Conservation (phyloP, 1,140 invertebrate species). For the Apocrypta bakeri region DNA sequence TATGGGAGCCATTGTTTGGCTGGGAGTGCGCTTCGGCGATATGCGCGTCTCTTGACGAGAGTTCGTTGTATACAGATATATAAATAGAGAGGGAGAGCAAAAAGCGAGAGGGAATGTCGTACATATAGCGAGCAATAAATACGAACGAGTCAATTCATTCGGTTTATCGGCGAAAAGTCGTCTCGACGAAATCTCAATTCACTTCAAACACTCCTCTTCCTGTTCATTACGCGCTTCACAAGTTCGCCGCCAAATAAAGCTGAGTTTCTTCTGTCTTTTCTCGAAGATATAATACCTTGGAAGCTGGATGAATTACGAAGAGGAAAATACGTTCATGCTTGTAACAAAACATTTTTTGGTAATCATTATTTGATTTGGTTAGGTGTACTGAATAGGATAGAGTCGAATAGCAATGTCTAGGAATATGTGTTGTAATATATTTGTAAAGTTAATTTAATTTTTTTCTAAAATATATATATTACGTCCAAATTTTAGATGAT, state of each 20-base stretch:
- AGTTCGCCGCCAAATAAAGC: slow-evolving; percentile 47
- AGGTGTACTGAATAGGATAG: no score
- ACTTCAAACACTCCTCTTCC: slow-evolving; percentile 57
- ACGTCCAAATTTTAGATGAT: no score
- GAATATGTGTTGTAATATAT: no score
- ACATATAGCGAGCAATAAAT: slow-evolving; percentile 71
- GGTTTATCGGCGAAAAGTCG: slow-evolving; percentile 46
- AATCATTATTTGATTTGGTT: no score
- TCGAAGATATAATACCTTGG: no score
- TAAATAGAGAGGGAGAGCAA: slow-evolving; percentile 53
- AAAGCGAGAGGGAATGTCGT: slow-evolving; percentile 67
- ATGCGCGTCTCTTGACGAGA: slow-evolving; percentile 58
- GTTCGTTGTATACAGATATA: slow-evolving; percentile 45
- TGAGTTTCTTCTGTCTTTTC: not conserved
- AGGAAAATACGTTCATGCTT: no score
- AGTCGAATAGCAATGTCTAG: no score
- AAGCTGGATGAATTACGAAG: no score
- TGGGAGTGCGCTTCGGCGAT: slow-evolving; percentile 71
- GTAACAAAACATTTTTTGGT: no score
- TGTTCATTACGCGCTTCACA: slow-evolving; percentile 53
- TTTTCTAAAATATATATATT: no score
- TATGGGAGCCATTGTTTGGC: slow-evolving; percentile 72
- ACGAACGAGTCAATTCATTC: slow-evolving; percentile 68
- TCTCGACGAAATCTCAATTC: slow-evolving; percentile 61
- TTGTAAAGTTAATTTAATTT: no score